Conservation (phyloP, 2,113 vertebrate species). For the Ophthalmolycus amberensis region DNA sequence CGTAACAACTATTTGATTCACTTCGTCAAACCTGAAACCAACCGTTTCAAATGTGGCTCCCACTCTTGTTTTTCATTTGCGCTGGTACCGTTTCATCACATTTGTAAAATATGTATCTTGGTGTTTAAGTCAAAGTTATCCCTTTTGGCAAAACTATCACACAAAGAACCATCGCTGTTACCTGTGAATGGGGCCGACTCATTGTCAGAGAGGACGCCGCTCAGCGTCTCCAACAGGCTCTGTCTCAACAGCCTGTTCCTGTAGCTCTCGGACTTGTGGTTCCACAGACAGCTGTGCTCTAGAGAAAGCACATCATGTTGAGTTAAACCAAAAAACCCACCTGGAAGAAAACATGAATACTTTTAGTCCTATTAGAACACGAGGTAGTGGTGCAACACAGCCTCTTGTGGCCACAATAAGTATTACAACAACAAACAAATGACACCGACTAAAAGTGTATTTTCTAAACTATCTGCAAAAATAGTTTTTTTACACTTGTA, state of each 20-base stretch:
- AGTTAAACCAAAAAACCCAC: neutral
- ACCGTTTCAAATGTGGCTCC: too few species aligned
- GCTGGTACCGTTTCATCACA: neutral
- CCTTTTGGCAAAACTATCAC: neutral
- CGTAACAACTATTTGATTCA: neutral
- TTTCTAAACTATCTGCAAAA: neutral
- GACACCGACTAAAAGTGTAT: neutral
- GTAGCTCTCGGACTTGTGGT: conserved; percentile 65
- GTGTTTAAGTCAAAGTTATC: neutral
- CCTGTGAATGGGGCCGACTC: conserved; percentile 61
- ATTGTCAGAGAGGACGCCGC: conserved; percentile 50
- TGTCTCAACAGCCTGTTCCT: conserved; percentile 62
- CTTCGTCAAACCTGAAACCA: neutral
- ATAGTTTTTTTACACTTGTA: too few species aligned
- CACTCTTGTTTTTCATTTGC: neutral
- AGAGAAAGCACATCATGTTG: neutral
- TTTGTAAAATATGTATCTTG: neutral
- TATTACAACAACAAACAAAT: neutral
- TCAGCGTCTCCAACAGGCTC: conserved; percentile 63
- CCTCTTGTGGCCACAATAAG: neutral
- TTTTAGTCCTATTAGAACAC: neutral
- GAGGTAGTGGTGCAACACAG: too few species aligned
- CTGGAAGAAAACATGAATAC: neutral
- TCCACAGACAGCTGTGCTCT: conserved; percentile 75
- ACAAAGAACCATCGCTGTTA: conserved; percentile 7